Percentiles rank a stretch among this genome's conserved stretches.
These are phyloP conservation scores for Argyrosomus japonicus DNA, from an alignment of 2,113 vertebrate genomes.

Conservation along the genomic window DNA sequence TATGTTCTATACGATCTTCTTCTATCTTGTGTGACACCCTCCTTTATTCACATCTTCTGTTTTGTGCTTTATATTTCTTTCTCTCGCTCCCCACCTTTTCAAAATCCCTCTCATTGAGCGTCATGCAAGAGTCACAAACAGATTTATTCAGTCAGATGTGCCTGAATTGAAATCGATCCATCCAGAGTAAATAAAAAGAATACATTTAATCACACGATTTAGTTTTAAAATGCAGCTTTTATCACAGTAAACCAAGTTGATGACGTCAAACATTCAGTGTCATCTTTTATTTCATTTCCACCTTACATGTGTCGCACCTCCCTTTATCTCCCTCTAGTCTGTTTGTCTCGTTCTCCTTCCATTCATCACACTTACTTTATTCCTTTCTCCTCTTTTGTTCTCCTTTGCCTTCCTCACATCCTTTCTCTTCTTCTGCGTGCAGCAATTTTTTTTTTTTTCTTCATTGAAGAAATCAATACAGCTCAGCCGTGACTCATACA, in stretches of 20 bases:
- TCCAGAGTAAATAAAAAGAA: neutral
- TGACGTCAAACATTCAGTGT: too few species aligned
- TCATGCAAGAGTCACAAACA: too few species aligned
- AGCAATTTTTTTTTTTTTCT: neutral
- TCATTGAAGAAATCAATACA: conserved; percentile 37
- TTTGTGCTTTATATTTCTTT: neutral
- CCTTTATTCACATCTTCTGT: neutral
- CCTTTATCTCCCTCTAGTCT: neutral
- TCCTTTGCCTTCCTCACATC: neutral
- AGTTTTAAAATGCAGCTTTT: neutral
- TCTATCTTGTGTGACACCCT: neutral
- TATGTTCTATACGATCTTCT: neutral
- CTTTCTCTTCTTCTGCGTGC: conserved; percentile 1
- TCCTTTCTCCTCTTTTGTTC: neutral
- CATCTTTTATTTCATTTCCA: too few species aligned
- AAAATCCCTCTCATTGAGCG: too few species aligned
- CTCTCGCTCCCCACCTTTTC: neutral
- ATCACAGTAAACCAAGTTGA: too few species aligned
- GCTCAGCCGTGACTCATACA: conserved; percentile 12
- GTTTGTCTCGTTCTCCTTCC: neutral
- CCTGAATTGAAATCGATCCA: neutral
- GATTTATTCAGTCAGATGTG: neutral
- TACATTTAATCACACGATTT: neutral
- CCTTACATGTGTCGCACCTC: neutral
- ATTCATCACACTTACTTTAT: neutral